Conservation (phyloP, 2,797 vertebrate species). For the Danio tinwini region DNA sequence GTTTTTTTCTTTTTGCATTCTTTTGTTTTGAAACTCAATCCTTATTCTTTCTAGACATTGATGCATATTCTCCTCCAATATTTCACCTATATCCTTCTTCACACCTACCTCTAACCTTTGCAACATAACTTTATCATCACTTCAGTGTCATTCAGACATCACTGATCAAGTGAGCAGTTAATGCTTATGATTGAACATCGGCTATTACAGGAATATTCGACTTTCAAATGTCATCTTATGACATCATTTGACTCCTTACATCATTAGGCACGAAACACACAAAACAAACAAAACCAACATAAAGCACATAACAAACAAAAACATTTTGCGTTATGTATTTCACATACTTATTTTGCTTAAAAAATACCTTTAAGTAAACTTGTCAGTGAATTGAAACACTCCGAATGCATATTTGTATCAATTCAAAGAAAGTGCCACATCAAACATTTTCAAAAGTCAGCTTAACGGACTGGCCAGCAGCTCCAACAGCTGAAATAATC, state of each 20-base stretch:
- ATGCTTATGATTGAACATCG: constrained; percentile 11
- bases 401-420: constrained; percentile 9
- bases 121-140: constrained; percentile 43
- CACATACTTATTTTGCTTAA: background rate
- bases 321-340: background rate
- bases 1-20: background rate
- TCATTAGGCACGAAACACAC: too few species aligned
- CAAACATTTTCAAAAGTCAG: constrained; percentile 52
- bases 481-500: constrained; percentile 64
- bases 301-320: constrained; percentile 12
- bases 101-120: constrained; percentile 59
- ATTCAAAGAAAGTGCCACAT: constrained; percentile 35
- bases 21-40: constrained; percentile 21
- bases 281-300: constrained; percentile 6
- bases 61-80: background rate
- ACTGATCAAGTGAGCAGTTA: background rate
- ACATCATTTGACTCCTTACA: constrained; percentile 14
- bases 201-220: constrained; percentile 13
- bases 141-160: constrained; percentile 21
- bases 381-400: background rate
- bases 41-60: constrained; percentile 27
- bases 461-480: constrained; percentile 81
- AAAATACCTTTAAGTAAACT: constrained; percentile 12
- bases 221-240: background rate
- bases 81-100: constrained; percentile 10